Evolutionary conservation across 2,888 invertebrate species (phyloP), one percentile per base, ranked within the genome.

Genomic region (Apotomis turbidana): DNA sequence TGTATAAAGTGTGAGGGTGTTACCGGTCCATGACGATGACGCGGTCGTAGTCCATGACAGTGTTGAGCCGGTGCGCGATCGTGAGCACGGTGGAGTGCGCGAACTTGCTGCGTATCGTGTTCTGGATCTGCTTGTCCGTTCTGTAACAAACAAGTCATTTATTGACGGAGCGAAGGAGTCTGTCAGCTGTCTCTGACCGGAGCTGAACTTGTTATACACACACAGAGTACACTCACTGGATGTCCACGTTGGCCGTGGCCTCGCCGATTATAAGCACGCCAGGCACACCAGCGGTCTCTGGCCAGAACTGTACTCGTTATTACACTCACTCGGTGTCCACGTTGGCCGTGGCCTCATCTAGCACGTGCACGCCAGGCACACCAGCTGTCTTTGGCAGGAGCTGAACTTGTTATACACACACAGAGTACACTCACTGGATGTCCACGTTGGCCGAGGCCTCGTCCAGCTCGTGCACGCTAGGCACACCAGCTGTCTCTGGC

Each of bases 21-120:
- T 38, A 95, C 94, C 84, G 95, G 90, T 97, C 97, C 95, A 98
- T 96, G 0, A 98, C 98, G 74, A 97, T 92, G 73, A 97, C 95
- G 68, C 95, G 92, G 82, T 97, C 96, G 66, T 96, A 97, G 84
- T 97, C 97, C 95, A 97, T 97, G 77, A 97, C 96, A 0, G 97
- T 97, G 87, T 97, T 95, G 12, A 98, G 94, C 51, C 97, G 90
- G 86, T 97, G 97, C 4, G 97, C 97, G 73, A 97, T 97, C 0
- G 97, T 97, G 8, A 97, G 89, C 1, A 97, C 97, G 0, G 97
- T 97, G 76, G 96, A 96, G 36, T 94, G 82, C 0, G 90, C 91
- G 86, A 97, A 97, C 84, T 96, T 96, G 36, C 87, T 93, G 66
- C 96, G 89, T 1, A 97, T 96, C 0, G 97, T 96, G 72, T 90